phyloP scores from a whole-genome alignment of 2,797 vertebrate genomes.

The Dicrostonyx torquatus region DNA sequence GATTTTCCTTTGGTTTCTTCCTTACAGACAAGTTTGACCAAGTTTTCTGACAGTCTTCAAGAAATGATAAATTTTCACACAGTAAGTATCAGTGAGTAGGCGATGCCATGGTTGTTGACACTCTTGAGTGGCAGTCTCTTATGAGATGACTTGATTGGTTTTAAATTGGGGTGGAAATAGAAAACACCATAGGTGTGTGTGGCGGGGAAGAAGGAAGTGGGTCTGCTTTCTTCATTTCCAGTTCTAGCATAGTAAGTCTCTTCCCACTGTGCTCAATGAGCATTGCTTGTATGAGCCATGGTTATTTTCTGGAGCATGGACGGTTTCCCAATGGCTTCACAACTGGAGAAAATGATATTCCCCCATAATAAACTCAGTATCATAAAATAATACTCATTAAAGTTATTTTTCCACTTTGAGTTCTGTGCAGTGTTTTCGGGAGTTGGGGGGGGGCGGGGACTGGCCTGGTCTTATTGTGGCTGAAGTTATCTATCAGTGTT shows the following conservation, averaged over 20 bases:
- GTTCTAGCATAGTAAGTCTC: background rate
- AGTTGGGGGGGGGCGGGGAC: no score
- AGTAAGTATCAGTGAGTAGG: conserved; percentile 87
- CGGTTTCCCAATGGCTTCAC: background rate
- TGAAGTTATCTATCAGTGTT: conserved; percentile 32
- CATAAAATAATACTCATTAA: conserved; percentile 1
- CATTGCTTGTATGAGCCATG: background rate
- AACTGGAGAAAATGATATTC: background rate
- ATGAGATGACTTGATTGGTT: background rate
- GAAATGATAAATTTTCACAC: conserved; percentile 99
- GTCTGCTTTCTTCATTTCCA: conserved; percentile 25
- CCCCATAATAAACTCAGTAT: conserved; percentile 3
- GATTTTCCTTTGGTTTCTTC: conserved; percentile 73
- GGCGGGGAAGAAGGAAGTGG: background rate
- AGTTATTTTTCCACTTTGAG: conserved; percentile 15
- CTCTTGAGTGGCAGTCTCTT: background rate
- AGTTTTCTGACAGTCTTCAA: conserved; percentile 97
- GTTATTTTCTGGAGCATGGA: background rate
- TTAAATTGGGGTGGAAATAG: conserved; percentile 22
- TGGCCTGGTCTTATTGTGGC: background rate
- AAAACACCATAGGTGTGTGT: background rate
- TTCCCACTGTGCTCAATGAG: background rate
- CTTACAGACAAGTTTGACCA: conserved; percentile 93
- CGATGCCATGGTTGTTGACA: background rate
- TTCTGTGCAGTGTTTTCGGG: conserved; percentile 31